Evolutionary conservation across 2,888 invertebrate species (phyloP).

Genomic region (Brachypterus glaber): DNA sequence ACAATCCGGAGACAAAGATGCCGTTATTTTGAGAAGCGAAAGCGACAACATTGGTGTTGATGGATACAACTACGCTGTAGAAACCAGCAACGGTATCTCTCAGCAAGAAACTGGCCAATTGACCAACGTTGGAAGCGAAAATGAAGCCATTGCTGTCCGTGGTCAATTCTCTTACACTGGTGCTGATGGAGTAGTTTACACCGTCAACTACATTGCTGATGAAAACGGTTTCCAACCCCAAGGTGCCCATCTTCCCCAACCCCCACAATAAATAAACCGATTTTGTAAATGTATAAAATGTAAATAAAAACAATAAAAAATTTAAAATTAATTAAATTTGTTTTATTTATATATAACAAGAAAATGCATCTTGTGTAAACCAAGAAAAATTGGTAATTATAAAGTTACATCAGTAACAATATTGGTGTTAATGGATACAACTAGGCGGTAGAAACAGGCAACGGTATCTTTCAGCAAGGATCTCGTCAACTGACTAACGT

Average conservation of each 20-base stretch:
- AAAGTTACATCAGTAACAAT: too few relatives aligned
- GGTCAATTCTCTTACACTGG: conserved; percentile 43
- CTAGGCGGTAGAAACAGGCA: conserved; percentile 57
- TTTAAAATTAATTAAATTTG: background rate
- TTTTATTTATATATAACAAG: background rate
- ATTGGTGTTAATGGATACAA: too few relatives aligned
- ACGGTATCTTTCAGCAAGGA: conserved; percentile 52
- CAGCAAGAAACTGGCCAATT: conserved; percentile 49
- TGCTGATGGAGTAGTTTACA: conserved; percentile 42
- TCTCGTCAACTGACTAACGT: conserved; percentile 49
- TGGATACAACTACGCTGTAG: conserved; percentile 19
- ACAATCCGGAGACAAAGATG: conserved; percentile 15
- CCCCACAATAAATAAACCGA: conserved; percentile 3
- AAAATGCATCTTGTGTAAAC: too few relatives aligned
- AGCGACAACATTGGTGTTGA: conserved; percentile 25
- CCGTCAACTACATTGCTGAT: conserved; percentile 50
- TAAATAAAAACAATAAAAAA: conserved; percentile 2
- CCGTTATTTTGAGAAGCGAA: conserved; percentile 18
- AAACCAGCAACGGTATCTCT: conserved; percentile 45
- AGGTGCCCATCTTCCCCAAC: conserved; percentile 59
- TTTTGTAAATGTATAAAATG: background rate
- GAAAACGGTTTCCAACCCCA: conserved; percentile 67
- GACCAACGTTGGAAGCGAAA: conserved; percentile 54
- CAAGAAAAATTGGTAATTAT: too few relatives aligned
- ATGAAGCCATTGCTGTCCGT: conserved; percentile 47